A percentile compares a stretch with the other conserved stretches of the same genome.
These are phyloP conservation scores for Drosophila dives DNA, from an alignment of 2,888 invertebrate genomes.

Conservation along the genomic window DNA sequence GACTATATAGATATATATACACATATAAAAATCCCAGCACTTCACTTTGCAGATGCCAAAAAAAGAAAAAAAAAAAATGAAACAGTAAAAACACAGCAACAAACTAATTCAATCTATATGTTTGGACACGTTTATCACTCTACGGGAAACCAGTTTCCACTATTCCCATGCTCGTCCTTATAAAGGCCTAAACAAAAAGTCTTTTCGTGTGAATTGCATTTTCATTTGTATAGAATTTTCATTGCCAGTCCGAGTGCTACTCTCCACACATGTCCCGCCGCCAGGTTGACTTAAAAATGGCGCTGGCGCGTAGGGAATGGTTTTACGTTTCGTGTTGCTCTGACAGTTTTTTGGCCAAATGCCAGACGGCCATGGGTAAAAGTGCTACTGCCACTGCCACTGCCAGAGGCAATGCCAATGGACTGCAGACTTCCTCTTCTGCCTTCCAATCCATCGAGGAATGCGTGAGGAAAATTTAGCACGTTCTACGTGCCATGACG, in stretches of 20 bases:
- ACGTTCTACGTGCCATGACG: slow-evolving; percentile 73
- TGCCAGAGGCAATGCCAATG: slow-evolving; percentile 32
- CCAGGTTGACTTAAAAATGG: slow-evolving; percentile 36
- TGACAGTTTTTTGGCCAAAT: slow-evolving; percentile 77
- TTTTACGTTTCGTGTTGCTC: slow-evolving; percentile 72
- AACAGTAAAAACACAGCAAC: slow-evolving; percentile 48
- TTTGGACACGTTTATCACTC: slow-evolving; percentile 72
- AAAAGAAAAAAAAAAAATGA: slow-evolving; percentile 28
- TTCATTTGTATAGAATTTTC: slow-evolving; percentile 80
- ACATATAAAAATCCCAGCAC: slow-evolving; percentile 26
- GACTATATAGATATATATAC: slow-evolving; percentile 2
- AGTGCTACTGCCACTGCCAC: slow-evolving; percentile 38
- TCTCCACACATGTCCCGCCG: slow-evolving; percentile 62
- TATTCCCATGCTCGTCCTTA: slow-evolving; percentile 22
- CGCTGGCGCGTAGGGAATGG: slow-evolving; percentile 6
- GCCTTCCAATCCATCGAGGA: slow-evolving; percentile 41
- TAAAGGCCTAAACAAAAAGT: slow-evolving; percentile 47
- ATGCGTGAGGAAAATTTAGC: slow-evolving; percentile 81
- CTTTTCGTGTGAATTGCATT: slow-evolving; percentile 77
- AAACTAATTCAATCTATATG: slow-evolving; percentile 77
- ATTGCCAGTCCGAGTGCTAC: slow-evolving; percentile 61
- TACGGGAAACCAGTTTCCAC: slow-evolving; percentile 16
- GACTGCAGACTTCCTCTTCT: slow-evolving; percentile 36
- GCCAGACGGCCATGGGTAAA: slow-evolving; percentile 57
- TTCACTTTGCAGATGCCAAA: slow-evolving; percentile 32